A percentile compares a stretch with the other conserved stretches of the same genome.
Evolutionary conservation across 2,888 invertebrate species (phyloP).

Genomic region (Drosophila kuntzei): DNA sequence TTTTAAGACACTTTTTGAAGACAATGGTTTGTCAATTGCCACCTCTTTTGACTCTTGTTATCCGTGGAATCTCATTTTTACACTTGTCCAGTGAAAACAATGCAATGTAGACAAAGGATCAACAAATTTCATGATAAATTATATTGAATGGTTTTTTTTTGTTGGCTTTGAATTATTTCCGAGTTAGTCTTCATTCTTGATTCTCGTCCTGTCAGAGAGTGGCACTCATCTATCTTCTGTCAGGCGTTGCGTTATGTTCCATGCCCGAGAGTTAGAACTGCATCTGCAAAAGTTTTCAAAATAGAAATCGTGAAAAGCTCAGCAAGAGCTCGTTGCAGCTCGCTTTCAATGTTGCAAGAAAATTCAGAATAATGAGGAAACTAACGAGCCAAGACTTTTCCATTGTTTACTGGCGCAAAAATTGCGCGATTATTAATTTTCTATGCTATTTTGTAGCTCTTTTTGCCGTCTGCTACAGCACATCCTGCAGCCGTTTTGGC

Average conservation of each 20-base stretch:
- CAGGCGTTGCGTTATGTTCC: slow-evolving; percentile 36
- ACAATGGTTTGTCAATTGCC: slow-evolving; percentile 12
- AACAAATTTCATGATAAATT: slow-evolving; percentile 66
- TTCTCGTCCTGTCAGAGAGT: slow-evolving; percentile 53
- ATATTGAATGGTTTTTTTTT: slow-evolving; percentile 57
- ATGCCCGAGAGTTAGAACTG: slow-evolving; percentile 49
- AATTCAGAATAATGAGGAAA: slow-evolving; percentile 81
- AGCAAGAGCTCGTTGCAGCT: slow-evolving; percentile 30
- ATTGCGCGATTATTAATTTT: slow-evolving; percentile 82
- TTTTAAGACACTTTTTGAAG: background rate
- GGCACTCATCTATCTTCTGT: slow-evolving; percentile 45
- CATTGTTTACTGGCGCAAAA: slow-evolving; percentile 82
- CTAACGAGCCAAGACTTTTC: slow-evolving; percentile 82
- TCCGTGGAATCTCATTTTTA: slow-evolving; percentile 34
- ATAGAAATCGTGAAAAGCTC: slow-evolving; percentile 34
- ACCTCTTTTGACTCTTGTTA: background rate
- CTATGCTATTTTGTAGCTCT: slow-evolving; percentile 75
- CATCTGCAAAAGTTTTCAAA: slow-evolving; percentile 44
- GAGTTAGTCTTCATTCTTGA: slow-evolving; percentile 22
- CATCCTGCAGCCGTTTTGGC: slow-evolving; percentile 27
- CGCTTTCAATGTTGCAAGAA: slow-evolving; percentile 27
- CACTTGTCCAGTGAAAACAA: slow-evolving; percentile 38
- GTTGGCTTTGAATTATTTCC: slow-evolving; percentile 29
- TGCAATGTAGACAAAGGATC: slow-evolving; percentile 30
- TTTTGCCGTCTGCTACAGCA: slow-evolving; percentile 31